Conservation (phyloP, 2,113 vertebrate genomes). For the Orycteropus afer region DNA sequence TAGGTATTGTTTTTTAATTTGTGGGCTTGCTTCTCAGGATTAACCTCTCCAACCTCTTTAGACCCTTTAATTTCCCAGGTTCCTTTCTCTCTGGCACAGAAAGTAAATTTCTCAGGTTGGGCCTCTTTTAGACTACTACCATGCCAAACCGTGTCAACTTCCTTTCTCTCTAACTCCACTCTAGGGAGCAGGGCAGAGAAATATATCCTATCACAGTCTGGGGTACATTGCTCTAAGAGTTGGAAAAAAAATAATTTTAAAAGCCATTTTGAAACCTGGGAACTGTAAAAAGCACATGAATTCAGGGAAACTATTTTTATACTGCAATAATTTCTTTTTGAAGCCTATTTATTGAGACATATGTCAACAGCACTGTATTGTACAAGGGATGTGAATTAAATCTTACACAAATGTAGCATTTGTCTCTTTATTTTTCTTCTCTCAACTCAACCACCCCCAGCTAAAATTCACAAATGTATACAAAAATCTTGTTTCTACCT, state of each 20-base stretch:
- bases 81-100: slow-evolving; percentile 42
- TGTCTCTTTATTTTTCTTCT: slow-evolving; percentile 71
- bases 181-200: slow-evolving; percentile 38
- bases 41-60: neutral
- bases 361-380: slow-evolving; percentile 44
- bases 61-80: slow-evolving; percentile 1
- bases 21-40: neutral
- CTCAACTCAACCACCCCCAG: neutral
- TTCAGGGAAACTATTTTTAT: slow-evolving; percentile 69
- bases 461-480: slow-evolving; percentile 63
- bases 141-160: slow-evolving; percentile 47
- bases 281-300: slow-evolving; percentile 57
- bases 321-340: slow-evolving; percentile 67
- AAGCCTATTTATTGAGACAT: slow-evolving; percentile 70
- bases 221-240: neutral
- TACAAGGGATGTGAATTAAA: slow-evolving; percentile 47
- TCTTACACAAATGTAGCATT: slow-evolving; percentile 43
- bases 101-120: neutral
- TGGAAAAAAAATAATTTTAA: slow-evolving; percentile 67
- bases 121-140: neutral
- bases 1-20: neutral
- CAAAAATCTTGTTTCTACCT: slow-evolving; percentile 62
- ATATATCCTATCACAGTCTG: neutral
- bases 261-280: slow-evolving; percentile 55
- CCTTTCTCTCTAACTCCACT: neutral